Conservation (phyloP, 2,113 vertebrate species). For the Chamaea fasciata region DNA sequence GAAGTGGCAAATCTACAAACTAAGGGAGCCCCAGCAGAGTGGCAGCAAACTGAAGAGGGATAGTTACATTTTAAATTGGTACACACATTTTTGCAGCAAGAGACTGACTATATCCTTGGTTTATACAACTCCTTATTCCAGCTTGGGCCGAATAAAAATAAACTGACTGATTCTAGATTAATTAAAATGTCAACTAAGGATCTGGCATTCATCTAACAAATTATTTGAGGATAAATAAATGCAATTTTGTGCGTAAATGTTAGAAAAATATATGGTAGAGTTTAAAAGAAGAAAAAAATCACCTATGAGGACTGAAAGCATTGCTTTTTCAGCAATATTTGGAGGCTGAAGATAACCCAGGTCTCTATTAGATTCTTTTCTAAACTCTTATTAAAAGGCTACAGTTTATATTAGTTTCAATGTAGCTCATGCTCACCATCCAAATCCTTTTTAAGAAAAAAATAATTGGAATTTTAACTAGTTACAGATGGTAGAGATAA, state of each 20-base stretch:
- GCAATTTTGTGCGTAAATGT: neutral
- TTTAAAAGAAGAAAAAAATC: neutral
- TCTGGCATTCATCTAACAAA: neutral
- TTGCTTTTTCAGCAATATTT: neutral
- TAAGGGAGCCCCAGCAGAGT: neutral
- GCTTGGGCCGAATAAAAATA: neutral
- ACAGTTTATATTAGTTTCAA: neutral
- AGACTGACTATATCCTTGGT: neutral
- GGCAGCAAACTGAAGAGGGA: neutral
- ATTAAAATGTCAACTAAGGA: neutral
- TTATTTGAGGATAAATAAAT: neutral
- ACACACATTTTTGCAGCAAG: neutral
- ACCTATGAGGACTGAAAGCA: neutral
- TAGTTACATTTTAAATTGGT: neutral
- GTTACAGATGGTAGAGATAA: constrained; percentile 28
- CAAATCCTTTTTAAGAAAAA: neutral
- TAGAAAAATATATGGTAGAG: neutral
- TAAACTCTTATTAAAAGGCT: neutral
- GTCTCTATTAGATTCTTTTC: neutral
- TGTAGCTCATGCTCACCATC: neutral
- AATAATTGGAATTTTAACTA: constrained; percentile 26
- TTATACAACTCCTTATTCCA: neutral
- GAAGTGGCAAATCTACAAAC: neutral
- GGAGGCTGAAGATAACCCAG: neutral
- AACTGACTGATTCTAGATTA: neutral